A percentile compares a stretch with the other conserved stretches of the same genome.
These are phyloP conservation scores for Platichthys stellatus DNA, from an alignment of 2,113 vertebrate genomes.

Conservation along the genomic window DNA sequence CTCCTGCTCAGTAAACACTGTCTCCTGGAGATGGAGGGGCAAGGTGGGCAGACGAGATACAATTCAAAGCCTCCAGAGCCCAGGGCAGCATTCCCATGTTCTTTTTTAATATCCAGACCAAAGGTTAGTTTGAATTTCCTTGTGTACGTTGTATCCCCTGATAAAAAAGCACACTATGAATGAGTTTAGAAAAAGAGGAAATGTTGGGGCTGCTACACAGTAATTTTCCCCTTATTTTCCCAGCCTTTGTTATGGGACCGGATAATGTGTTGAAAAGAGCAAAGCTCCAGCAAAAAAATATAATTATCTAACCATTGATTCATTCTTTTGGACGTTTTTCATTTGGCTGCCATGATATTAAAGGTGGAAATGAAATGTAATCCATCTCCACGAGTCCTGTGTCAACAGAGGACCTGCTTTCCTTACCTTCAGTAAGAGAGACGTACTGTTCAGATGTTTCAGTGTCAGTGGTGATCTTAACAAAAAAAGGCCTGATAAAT, in stretches of 20 bases:
- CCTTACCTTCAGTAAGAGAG: background rate
- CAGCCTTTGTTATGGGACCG: background rate
- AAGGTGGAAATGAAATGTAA: background rate
- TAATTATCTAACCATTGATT: background rate
- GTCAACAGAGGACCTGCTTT: background rate
- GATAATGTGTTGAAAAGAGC: too few species aligned
- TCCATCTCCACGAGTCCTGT: background rate
- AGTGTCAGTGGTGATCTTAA: background rate
- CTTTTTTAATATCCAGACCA: slow-evolving; percentile 12
- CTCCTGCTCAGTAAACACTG: slow-evolving; percentile 71
- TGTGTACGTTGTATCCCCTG: background rate
- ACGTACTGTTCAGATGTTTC: background rate
- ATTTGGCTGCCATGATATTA: background rate
- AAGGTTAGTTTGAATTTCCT: slow-evolving; percentile 1
- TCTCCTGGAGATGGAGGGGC: slow-evolving; percentile 65
- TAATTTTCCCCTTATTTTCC: background rate
- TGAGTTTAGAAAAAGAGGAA: background rate
- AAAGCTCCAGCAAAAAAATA: background rate
- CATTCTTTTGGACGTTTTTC: background rate
- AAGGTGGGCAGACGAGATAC: slow-evolving; percentile 66
- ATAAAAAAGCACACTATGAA: background rate
- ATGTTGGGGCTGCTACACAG: background rate
- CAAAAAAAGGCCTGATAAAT: background rate
- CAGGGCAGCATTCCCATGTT: background rate
- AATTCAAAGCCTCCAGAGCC: slow-evolving; percentile 31